A percentile compares a stretch with the other conserved stretches of the same genome.
Conservation (phyloP, 2,797 vertebrate genomes). For the Erpetoichthys calabaricus region DNA sequence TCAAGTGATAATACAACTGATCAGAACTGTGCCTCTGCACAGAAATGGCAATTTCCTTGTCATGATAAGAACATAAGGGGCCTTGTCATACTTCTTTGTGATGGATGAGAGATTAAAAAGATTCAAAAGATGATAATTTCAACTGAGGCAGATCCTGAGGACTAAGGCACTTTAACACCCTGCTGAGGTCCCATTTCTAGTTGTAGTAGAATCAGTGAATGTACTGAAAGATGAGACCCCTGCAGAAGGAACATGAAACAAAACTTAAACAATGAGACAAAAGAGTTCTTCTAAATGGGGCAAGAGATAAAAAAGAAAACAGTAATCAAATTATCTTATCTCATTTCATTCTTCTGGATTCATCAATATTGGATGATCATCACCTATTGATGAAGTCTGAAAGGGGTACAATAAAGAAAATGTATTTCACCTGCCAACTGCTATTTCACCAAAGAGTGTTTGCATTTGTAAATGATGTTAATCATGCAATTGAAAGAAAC, state of each 20-base stretch:
- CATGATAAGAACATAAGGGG: conserved; percentile 49
- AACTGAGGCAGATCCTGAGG: not conserved
- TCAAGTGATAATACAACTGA: conserved; percentile 35
- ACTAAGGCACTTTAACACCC: conserved; percentile 50
- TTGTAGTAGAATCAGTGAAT: conserved; percentile 29
- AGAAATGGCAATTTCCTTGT: conserved; percentile 36
- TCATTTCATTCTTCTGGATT: conserved; percentile 11
- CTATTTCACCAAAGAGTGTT: too few species aligned
- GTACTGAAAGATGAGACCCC: conserved; percentile 47
- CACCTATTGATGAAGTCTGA: too few species aligned
- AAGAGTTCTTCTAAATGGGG: conserved; percentile 16
- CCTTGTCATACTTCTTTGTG: conserved; percentile 39
- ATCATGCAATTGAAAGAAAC: too few species aligned
- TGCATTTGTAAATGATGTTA: too few species aligned
- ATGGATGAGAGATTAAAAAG: conserved; percentile 72
- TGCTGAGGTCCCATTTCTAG: conserved; percentile 46
- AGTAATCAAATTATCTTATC: conserved; percentile 35
- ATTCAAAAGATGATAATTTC: conserved; percentile 45
- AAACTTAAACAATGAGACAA: conserved; percentile 19
- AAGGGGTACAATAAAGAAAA: too few species aligned
- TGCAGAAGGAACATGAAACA: conserved; percentile 30
- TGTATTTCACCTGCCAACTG: too few species aligned
- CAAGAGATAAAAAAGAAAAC: conserved; percentile 18
- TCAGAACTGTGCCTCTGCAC: conserved; percentile 38
- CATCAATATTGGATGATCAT: too few species aligned